Base-by-base conservation (phyloP, 2,113 vertebrate species). In the Phaethon lepturus region DNA sequence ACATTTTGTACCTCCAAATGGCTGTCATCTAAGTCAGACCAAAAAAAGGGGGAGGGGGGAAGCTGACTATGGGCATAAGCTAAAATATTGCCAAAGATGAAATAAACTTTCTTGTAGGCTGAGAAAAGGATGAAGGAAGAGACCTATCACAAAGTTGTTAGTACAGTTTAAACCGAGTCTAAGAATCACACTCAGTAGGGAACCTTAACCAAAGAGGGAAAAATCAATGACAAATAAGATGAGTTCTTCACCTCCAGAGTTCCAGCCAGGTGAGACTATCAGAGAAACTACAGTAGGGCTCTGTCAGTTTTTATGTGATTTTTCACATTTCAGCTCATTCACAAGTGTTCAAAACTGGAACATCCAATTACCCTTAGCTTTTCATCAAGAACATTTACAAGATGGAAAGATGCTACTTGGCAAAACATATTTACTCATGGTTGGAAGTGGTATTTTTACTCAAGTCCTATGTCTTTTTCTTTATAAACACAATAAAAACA, bases 141-240 rank as follows among this genome's bases (percentile, higher is more conserved):
- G 23, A 67, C 13, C 31, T 62, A 58, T 59, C 53, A 94, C n/a
- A 11, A 94, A 85, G 60, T 64, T 96, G 85, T 93, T 95, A 92
- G 96, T 77, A 62, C 5, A 95, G 71, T 33, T 94, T 92, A 98
- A 84, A 93, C 55, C n/a, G 50, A 96, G 71, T 49, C 59, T 47
- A 67, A 94, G 93, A 96, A 89, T 86, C 86, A 64, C 66, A 74
- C 95, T 95, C 90, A 62, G 88, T 20, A 78, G 93, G 94, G 67
- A 94, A 94, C 9, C 45, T 80, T 90, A 94, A 91, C 69, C 71
- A 88, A 95, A 97, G 96, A 75, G 18, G 17, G 63, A 95, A 93
- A 97, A 97, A 96, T 88, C 96, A 95, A 91, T 97, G 94, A 93
- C 77, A 97, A 97, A 69, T 93, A 94, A 91, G 86, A 80, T 66